Evolutionary conservation across 1,140 invertebrate species (phyloP), one percentile per base, ranked within the genome.

Genomic region (Drosophila jambulina): DNA sequence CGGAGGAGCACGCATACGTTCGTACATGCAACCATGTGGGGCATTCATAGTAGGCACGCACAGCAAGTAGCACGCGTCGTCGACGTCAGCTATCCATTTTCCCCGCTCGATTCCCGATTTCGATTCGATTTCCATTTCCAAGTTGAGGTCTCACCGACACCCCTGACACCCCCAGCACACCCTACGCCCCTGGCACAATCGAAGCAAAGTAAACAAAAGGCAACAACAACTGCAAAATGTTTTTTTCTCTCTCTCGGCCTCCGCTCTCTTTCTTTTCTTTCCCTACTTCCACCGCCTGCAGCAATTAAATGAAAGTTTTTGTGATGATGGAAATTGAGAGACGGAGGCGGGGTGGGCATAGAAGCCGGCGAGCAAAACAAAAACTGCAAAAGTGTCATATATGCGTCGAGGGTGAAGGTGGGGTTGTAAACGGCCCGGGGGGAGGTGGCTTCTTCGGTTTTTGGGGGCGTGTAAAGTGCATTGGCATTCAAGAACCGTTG

Each of bases 241-340:
- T 56, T 70, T 80, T 62, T 49, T 25, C 45, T 46, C 32, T 29
- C 27, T 58, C 32, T 56, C 10, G 48, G 43, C 29, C 46, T 19
- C 29, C 46, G 19, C 53, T 38, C 43, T 43, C 38, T 59, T 56
- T 80, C 54, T 65, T 48, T 62, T 67, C 74, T 75, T 80, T 81
- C 53, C 60, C 57, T 68, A 61, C 58, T 63, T 80, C 84, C 81
- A 51, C 60, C 68, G 70, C 75, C 69, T 79, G 67, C 72, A 68
- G 80, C 84, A 88, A 88, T 88, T 88, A 88, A 88, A 88, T 88
- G 85, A 88, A 90, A 88, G 84, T 88, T 88, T 87, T 84, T 83
- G 76, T 61, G 84, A 76, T 87, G 83, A 87, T 74, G 78, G 71
- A 80, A 59, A 63, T 65, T 32, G 40, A 34, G 40, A 32, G 29